Evolutionary conservation across 2,797 vertebrate species (phyloP), one percentile per base, ranked within the genome.

Genomic region (Buphagus erythrorhynchus): DNA sequence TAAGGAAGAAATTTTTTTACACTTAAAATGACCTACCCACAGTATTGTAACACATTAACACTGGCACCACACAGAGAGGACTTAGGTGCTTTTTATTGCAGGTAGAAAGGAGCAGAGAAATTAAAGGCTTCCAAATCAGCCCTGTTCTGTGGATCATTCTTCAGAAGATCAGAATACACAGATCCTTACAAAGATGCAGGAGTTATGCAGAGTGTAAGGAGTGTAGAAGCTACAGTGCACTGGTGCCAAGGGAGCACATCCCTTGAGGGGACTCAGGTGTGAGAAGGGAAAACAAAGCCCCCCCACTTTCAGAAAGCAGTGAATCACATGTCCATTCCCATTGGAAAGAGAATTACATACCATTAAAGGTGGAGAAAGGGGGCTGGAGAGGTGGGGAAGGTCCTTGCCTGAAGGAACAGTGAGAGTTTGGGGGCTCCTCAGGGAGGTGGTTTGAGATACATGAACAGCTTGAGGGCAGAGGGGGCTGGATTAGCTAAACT

Each of bases 301-400:
- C 7, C 7, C 16, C 33, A 2, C 36, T 62, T 88, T 69, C 28
- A 88, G 51, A 38, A 74, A 74, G 33, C 3, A 1, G 38, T 55
- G 55, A 85, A 25, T 49, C 13, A 22, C 0, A 0, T 42, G 40
- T 16, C 21, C 33, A 6, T 59, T 24, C 43, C 31, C 3, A 0
- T 0, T 76, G 76, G 38, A 31, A 69, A 58, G 24, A 31, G 14
- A 33, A 7, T 54, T 73, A 42, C 14, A 19, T 52, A 8, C 21
- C 26, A 46, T 36, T 69, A 31, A 54, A 84, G 28, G 33, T 18
- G 28, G 13, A 62, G 52, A 77, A 69, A 51, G 16, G 67, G 42
- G 28, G 42, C 13, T 58, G 73, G 33, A 83, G 73, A 15, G 9
- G 21, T 38, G 14, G 43, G n/a, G 40, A 40, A 38, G 10, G 13